Base-by-base conservation (phyloP, 2,888 invertebrate species). In the Blastobasis adustella region DNA sequence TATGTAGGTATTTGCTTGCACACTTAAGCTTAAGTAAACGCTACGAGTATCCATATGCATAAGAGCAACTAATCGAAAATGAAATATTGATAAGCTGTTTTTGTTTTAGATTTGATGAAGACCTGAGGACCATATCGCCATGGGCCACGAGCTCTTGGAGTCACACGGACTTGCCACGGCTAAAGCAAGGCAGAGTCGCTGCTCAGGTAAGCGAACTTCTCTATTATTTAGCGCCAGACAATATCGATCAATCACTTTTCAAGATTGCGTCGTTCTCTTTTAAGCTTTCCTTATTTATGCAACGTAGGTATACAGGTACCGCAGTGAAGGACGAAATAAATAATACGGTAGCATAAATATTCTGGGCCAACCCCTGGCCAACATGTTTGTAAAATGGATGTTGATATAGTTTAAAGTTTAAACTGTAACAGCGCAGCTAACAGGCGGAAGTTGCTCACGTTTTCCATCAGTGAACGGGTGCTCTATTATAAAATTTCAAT, bases 101-200 rank as follows among this genome's bases (percentile, higher is more conserved):
- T 58, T 56, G 54, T 51, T 58, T 51, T 65, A 89, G 91, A 63
- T 92, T 92, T 66, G 91, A 91, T 62, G 91, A 91, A 71, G 92
- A 94, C 69, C 81, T 94, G 58, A 89, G 93, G 55, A 92, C 92
- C 54, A 89, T 93, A 69, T 90, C 91, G 44, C 94, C 93, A n/a
- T 94, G 93, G 93, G 92, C 93, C 46, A 91, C 91, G 57, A 93
- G 92, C 71, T 92, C 91, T 52, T 94, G 93, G 93, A 93, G 93
- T 63, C 95, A 95, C 72, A 95, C 95, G 5, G 95, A 95, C 69
- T 84, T 95, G 63, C 91, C 91, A 36, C 86, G 95, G 49, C 78
- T 95, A 58, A 92, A 92, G 59, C 90, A 93, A 72, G 95, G 95
- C 57, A 91, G 93, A 86, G 91, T 95, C 48, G 93, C 94, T 10